phyloP scores from a whole-genome alignment of 1,140 invertebrate genomes.

The Zophobas morio region DNA sequence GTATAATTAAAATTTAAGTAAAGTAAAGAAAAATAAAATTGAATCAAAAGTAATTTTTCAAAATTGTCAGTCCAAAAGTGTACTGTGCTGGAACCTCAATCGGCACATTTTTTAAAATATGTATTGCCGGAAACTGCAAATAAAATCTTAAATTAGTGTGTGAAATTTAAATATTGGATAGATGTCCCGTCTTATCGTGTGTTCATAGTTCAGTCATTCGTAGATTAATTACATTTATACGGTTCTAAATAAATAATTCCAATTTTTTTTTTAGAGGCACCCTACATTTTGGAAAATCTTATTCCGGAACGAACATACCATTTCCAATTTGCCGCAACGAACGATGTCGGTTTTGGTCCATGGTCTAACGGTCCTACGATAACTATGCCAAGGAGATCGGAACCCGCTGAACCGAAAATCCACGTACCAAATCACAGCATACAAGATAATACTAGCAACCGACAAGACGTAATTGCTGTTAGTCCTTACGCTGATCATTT shows the following conservation, averaged over 20 bases:
- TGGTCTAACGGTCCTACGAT: conserved; percentile 71
- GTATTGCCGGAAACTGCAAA: too few relatives aligned
- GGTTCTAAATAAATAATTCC: neutral
- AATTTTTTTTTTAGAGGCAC: conserved; percentile 69
- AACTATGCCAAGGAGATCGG: conserved; percentile 71
- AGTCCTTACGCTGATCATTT: conserved; percentile 82
- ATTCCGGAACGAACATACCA: conserved; percentile 84
- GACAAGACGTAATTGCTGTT: conserved; percentile 63
- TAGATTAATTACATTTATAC: too few relatives aligned
- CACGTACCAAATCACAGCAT: conserved; percentile 60
- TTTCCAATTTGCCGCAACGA: conserved; percentile 88
- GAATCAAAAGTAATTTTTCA: too few relatives aligned
- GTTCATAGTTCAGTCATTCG: too few relatives aligned
- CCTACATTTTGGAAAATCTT: conserved; percentile 86
- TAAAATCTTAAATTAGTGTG: too few relatives aligned
- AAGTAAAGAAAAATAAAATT: too few relatives aligned
- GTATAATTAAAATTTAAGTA: too few relatives aligned
- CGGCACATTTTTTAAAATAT: too few relatives aligned
- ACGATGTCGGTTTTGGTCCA: conserved; percentile 85
- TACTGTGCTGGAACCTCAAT: too few relatives aligned
- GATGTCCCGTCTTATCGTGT: too few relatives aligned
- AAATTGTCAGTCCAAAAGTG: too few relatives aligned
- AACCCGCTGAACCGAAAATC: conserved; percentile 74
- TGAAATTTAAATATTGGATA: too few relatives aligned
- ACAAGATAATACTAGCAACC: conserved; percentile 50